Evolutionary conservation across 2,113 vertebrate genomes (phyloP), one percentile per base, ranked within the genome.

Genomic region (Apodemus sylvaticus): DNA sequence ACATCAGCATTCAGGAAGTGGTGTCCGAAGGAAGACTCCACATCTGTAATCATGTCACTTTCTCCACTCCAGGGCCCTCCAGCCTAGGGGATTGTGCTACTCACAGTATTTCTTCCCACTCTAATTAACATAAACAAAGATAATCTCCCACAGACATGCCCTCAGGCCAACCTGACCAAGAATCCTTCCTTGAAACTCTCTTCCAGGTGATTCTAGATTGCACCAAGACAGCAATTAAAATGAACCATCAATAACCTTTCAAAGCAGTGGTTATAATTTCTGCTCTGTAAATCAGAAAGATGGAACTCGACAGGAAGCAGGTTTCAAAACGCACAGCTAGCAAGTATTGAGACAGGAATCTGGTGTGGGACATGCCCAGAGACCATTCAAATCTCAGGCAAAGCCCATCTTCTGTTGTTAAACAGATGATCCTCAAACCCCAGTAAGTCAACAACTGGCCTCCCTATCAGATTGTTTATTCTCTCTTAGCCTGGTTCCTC

Each of bases 401-500:
- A 94, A 86, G 66, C 42, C 62, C 51, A 45, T 71, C 62, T 48
- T 66, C 62, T 48, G 13, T 3, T 55, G 74, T 55, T 60, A 87
- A 81, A 88, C 39, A 82, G 66, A 55, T 74, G 36, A 86, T 16
- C 4, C 45, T 62, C 51, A 76, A 90, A 64, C 24, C 29, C 51
- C 53, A 53, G 45, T 31, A 7, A 2, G 39, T 24, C 29, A 68
- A 58, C 22, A 62, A 42, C 36, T 76, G 87, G 62, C n/a, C 55
- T 53, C 7, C 68, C 19, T 58, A n/a, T 87, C 39, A 36, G 66
- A 4, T n/a, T 86, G 26, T 73, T 82, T 86, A 42, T 19, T 73
- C n/a, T 90, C n/a, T 39, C 20, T 90, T n/a, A 42, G 53, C 48
- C 71, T 95, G 90, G 82, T 90, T 79, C 71, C 42, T 90, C 60